These are phyloP conservation scores for Conus betulinus DNA, from an alignment of 1,140 invertebrate genomes.

Conservation along the genomic window DNA sequence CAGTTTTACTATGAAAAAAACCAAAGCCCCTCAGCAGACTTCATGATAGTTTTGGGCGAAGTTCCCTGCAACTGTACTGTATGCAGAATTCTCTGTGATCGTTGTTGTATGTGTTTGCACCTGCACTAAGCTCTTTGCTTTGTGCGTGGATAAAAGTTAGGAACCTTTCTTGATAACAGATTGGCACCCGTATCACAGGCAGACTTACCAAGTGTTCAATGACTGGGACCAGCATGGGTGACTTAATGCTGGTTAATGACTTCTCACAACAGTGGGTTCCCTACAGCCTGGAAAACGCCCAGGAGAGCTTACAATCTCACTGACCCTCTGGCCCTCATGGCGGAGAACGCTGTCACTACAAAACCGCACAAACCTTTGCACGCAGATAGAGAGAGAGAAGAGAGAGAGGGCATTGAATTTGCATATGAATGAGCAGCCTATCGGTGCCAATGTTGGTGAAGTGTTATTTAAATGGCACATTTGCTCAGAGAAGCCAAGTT, in stretches of 20 bases:
- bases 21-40: background rate
- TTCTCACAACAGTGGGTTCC: background rate
- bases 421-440: background rate
- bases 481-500: background rate
- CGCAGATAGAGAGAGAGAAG: background rate
- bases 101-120: background rate
- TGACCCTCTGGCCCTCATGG: background rate
- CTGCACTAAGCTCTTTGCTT: background rate
- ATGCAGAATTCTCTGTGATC: too few relatives aligned
- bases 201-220: background rate
- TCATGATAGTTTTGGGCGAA: background rate
- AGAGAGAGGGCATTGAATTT: background rate
- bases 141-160: background rate
- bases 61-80: too few relatives aligned
- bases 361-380: background rate
- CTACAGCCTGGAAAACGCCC: background rate
- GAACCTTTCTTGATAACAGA: background rate
- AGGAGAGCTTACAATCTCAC: background rate
- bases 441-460: background rate
- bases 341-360: background rate
- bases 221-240: background rate
- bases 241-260: background rate
- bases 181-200: background rate
- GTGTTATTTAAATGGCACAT: background rate
- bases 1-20: too few relatives aligned